Base-by-base conservation (phyloP, 1,140 invertebrate genomes). In the Leptopilina clavipes region DNA sequence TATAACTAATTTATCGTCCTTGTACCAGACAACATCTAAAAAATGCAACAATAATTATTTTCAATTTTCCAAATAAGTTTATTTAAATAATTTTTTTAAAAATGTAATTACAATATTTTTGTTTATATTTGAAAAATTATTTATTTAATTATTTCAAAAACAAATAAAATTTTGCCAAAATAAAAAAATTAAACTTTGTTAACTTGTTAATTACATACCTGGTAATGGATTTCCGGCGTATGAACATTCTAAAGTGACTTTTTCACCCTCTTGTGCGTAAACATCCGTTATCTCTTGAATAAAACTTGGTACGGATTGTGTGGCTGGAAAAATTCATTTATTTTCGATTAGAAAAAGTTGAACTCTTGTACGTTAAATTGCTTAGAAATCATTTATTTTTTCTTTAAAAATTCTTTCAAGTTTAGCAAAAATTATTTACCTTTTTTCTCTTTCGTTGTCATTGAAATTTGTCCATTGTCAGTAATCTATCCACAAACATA, bases 21-120 rank as follows among this genome's bases (percentile, higher is more conserved):
- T 95, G 89, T 96, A 97, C 97, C 97, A 99, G 81, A 95, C 93
- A 78, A 98, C 93, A 91, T 96, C 95, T 94, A 89, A 17, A 82
- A 82, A 2, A 2, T 31, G 25, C 25, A 77, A 59, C 10, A 9
- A 65, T 37, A 45, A 71, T 72, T 74, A n/a, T n/a, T n/a, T n/a
- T n/a, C n/a, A n/a, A n/a, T n/a, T n/a, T n/a, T n/a, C n/a, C n/a
- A n/a, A n/a, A n/a, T n/a, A n/a, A n/a, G n/a, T n/a, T n/a, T n/a
- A n/a, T n/a, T n/a, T 12, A n/a, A 72, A 12, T 2, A 59, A 12
- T 37, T 18, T 71, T 45, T 45, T 25, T n/a, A n/a, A n/a, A 59
- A 10, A 76, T 65, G 70, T 1, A 22, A 31, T 70, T 9, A 76
- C 43, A n/a, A n/a, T n/a, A n/a, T n/a, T n/a, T n/a, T n/a, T n/a